A percentile compares a stretch with the other conserved stretches of the same genome.
These are phyloP conservation scores for Drosophila macrothrix DNA, from an alignment of 2,888 invertebrate species.

Conservation along the genomic window DNA sequence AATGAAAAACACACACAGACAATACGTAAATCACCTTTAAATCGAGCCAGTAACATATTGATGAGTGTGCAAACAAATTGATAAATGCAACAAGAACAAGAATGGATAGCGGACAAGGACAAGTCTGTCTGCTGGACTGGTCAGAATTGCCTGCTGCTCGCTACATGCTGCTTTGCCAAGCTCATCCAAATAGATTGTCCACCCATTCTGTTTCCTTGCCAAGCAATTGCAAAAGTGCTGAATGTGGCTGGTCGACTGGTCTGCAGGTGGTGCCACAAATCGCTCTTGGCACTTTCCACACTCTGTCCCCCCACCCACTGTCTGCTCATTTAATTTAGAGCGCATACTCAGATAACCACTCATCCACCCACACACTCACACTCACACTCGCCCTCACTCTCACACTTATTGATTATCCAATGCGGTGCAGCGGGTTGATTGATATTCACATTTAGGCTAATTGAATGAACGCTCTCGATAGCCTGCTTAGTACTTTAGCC, in stretches of 20 bases:
- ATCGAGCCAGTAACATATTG: conserved; percentile 51
- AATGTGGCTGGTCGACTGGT: conserved; percentile 56
- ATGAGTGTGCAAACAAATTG: conserved; percentile 76
- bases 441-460: conserved; percentile 73
- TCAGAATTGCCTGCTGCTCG: background rate
- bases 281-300: conserved; percentile 5
- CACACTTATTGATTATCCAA: conserved; percentile 33
- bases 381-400: conserved; percentile 1
- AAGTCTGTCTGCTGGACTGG: background rate
- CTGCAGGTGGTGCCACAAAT: conserved; percentile 55
- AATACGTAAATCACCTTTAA: conserved; percentile 14
- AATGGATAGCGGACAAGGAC: conserved; percentile 5
- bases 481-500: conserved; percentile 26
- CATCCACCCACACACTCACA: conserved; percentile 1
- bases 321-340: conserved; percentile 26
- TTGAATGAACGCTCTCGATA: conserved; percentile 60
- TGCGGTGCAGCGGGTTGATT: conserved; percentile 54
- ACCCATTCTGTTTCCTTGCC: conserved; percentile 25
- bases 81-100: conserved; percentile 60
- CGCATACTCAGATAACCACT: conserved; percentile 12
- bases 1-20: conserved; percentile 39
- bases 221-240: conserved; percentile 66
- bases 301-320: background rate
- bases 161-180: conserved; percentile 20
- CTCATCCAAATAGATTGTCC: conserved; percentile 61